A percentile compares a stretch with the other conserved stretches of the same genome.
Evolutionary conservation across 2,888 invertebrate species (phyloP).

Genomic region (Andricus quercusramuli): DNA sequence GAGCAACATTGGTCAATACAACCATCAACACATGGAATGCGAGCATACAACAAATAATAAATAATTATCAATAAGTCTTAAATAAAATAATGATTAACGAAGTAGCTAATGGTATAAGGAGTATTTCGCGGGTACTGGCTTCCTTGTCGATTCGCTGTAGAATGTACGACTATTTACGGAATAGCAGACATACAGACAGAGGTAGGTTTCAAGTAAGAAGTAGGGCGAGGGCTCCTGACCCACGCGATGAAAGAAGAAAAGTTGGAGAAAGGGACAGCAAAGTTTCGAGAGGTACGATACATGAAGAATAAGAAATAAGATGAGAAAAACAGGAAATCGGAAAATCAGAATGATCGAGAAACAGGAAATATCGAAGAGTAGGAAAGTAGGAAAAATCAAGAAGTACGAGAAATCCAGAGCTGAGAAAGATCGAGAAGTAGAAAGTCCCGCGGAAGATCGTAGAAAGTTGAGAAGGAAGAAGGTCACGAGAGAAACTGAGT

Average conservation of each 20-base stretch:
- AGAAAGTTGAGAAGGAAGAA: conserved; percentile 45
- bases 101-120: conserved; percentile 60
- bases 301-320: background rate
- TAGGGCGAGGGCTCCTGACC: conserved; percentile 50
- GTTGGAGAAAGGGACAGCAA: conserved; percentile 34
- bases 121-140: conserved; percentile 71
- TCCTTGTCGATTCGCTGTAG: conserved; percentile 49
- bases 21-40: conserved; percentile 54
- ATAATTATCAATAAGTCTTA: conserved; percentile 57
- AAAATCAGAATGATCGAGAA: background rate
- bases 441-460: conserved; percentile 35
- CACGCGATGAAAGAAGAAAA: conserved; percentile 38
- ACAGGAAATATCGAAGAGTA: background rate
- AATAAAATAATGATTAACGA: conserved; percentile 58
- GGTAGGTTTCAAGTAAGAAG: conserved; percentile 52
- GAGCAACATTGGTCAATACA: conserved; percentile 49
- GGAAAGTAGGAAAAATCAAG: conserved; percentile 34
- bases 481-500: conserved; percentile 43
- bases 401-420: conserved; percentile 2
- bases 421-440: conserved; percentile 49
- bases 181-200: conserved; percentile 44
- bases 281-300: background rate
- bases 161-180: conserved; percentile 31
- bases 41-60: conserved; percentile 63
- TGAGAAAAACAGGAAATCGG: conserved; percentile 19